These are phyloP conservation scores for Tethea ocularis DNA, from an alignment of 2,888 invertebrate species.

Conservation along the genomic window DNA sequence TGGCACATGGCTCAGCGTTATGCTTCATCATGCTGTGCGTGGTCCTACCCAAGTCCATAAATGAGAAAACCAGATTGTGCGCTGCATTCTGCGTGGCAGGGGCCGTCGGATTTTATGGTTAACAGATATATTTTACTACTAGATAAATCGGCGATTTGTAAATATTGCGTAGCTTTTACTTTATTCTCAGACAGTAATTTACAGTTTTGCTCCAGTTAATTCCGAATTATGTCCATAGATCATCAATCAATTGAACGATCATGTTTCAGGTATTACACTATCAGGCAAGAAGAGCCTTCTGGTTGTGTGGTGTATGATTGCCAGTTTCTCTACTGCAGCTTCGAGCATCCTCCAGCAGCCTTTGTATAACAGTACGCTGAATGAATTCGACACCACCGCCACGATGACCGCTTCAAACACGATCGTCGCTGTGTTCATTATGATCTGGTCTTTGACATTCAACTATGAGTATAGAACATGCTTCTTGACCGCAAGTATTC, in stretches of 20 bases:
- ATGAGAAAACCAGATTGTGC: conserved; percentile 68
- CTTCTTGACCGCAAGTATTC: conserved; percentile 65
- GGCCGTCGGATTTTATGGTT: conserved; percentile 83
- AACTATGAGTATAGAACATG: conserved; percentile 70
- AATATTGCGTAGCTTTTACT: too few relatives aligned
- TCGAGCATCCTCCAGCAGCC: conserved; percentile 71
- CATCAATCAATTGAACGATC: background rate
- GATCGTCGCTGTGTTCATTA: conserved; percentile 62
- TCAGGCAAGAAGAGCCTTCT: conserved; percentile 64
- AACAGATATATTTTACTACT: conserved; percentile 35
- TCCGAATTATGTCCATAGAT: too few relatives aligned
- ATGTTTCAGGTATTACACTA: conserved; percentile 66
- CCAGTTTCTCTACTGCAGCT: conserved; percentile 69
- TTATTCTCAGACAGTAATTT: too few relatives aligned
- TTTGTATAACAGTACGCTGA: conserved; percentile 67
- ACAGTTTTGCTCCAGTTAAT: too few relatives aligned
- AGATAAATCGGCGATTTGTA: too few relatives aligned
- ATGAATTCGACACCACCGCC: conserved; percentile 76
- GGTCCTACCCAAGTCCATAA: conserved; percentile 68
- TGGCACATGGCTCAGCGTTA: conserved; percentile 67
- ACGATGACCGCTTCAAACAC: conserved; percentile 72
- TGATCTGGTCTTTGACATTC: conserved; percentile 62
- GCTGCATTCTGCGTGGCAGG: conserved; percentile 77
- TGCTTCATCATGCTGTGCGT: conserved; percentile 73
- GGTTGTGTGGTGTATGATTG: conserved; percentile 73